These are phyloP conservation scores for Channallabes apus DNA, from an alignment of 2,797 vertebrate species.

Conservation along the genomic window DNA sequence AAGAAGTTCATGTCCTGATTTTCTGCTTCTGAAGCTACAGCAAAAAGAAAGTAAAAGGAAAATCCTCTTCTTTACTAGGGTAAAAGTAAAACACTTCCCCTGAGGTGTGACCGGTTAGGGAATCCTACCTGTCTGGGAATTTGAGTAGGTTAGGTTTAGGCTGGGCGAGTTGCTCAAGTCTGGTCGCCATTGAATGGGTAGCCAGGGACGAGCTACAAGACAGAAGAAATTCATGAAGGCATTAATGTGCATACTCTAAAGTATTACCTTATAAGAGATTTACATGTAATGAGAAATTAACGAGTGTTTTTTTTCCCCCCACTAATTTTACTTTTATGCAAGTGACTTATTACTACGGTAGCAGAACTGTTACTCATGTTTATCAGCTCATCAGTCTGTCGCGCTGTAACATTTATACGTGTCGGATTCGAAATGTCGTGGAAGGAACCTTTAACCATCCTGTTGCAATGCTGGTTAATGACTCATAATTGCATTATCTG, in stretches of 20 bases:
- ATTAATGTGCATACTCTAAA: neutral
- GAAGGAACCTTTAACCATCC: neutral
- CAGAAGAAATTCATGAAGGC: neutral
- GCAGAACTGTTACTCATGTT: neutral
- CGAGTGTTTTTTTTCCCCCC: no score
- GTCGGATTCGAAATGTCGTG: neutral
- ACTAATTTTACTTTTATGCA: no score
- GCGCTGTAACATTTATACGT: neutral
- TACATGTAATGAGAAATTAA: neutral
- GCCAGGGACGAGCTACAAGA: constrained; percentile 13
- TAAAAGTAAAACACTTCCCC: neutral
- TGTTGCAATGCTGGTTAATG: neutral
- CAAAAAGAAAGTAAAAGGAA: neutral
- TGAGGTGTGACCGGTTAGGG: neutral
- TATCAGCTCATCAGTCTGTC: neutral
- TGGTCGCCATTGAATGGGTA: constrained; percentile 61
- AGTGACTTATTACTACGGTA: neutral
- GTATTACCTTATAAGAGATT: neutral
- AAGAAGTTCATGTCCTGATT: neutral
- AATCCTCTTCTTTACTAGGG: neutral
- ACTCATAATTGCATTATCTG: neutral
- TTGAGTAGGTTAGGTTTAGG: constrained; percentile 65
- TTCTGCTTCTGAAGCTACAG: neutral
- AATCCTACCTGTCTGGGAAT: constrained; percentile 68
- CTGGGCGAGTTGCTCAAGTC: constrained; percentile 61